Base-by-base conservation (phyloP, 2,113 vertebrate species). In the Spermophilus dauricus region DNA sequence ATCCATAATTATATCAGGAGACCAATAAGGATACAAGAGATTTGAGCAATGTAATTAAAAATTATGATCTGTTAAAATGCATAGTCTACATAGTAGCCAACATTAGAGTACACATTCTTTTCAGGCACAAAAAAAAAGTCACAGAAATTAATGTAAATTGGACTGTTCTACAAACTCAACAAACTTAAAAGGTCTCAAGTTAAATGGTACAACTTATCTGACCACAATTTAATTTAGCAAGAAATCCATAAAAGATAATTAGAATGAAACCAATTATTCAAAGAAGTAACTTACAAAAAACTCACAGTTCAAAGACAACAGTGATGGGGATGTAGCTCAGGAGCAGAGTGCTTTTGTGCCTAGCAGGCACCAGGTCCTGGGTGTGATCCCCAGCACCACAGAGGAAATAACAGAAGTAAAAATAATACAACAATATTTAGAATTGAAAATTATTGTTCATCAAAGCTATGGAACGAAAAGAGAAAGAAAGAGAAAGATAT, bases 121-220 rank as follows among this genome's bases (percentile, higher is more conserved):
- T 80, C 28, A 72, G 72, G 48, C 58, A 95, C 94, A 96, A 77
- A 37, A 45, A 61, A 93, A 39, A 69, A 92, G 24, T 76, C 37
- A 84, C 1, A 51, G 61, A 84, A 89, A 72, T 2, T 70, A 39
- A 72, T 56, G 37, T 84, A 48, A 20, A 42, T 24, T 28, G 53
- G 16, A 72, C 28, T 24, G 56, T 30, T 73, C 30, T 61, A 77
- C 24, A 86, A 80, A 42, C 63, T 84, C 28, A 93, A 63, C 42
- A 82, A 67, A 75, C 32, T 48, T 75, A 81, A 92, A 72, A 81
- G n/a, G 30, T 65, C 53, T 82, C 37, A 81, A 30, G 37, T 51
- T 73, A 75, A 65, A 48, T 75, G 45, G 48, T 51, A 76, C 30
- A 53, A 8, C 18, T 56, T 87, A 9, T 87, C 85, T 87, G 14